Conservation (phyloP, 2,113 vertebrate genomes). For the Castor canadensis region DNA sequence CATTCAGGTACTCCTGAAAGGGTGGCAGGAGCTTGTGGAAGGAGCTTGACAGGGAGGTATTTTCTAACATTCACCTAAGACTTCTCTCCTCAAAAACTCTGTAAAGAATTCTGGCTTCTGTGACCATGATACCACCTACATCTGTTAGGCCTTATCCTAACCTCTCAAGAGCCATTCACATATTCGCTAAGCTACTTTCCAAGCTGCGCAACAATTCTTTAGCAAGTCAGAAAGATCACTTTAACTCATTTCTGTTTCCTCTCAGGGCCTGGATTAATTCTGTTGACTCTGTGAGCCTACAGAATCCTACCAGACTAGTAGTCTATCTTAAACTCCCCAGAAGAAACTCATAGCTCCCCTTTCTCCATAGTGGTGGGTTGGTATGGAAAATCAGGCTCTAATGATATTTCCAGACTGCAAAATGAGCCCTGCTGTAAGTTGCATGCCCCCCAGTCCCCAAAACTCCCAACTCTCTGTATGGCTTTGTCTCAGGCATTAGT, state of each 20-base stretch:
- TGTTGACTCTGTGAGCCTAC: background rate
- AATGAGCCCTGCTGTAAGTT: background rate
- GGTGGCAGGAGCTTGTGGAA: background rate
- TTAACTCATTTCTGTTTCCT: background rate
- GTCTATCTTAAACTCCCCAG: background rate
- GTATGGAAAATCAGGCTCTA: background rate
- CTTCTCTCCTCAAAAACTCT: background rate
- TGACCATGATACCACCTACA: background rate
- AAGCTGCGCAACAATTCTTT: background rate
- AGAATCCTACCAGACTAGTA: background rate
- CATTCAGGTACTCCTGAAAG: background rate
- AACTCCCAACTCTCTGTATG: background rate
- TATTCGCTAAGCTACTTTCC: background rate
- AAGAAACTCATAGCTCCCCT: background rate
- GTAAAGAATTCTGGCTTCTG: background rate
- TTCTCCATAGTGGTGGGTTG: background rate
- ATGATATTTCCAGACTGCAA: background rate
- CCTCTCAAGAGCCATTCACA: background rate
- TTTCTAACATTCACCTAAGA: background rate
- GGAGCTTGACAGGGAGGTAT: background rate
- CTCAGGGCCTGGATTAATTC: background rate
- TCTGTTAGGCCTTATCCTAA: background rate
- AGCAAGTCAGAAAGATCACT: background rate
- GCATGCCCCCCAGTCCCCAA: background rate
- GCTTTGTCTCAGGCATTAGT: background rate